phyloP scores from a whole-genome alignment of 2,113 vertebrate genomes.

The Thunnus maccoyii region DNA sequence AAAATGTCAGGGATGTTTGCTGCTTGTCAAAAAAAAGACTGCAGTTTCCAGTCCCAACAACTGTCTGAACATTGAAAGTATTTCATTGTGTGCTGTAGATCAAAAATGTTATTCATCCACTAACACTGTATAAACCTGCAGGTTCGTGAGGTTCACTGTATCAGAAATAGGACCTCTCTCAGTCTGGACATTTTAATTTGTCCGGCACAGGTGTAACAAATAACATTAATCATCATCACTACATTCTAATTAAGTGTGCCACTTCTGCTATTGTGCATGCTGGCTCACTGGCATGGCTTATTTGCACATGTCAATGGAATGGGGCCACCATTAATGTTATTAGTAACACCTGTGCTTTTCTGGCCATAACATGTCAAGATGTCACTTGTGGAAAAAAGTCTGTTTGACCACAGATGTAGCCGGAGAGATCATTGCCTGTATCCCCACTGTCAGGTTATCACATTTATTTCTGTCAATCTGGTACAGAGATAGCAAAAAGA shows the following conservation, averaged over 20 bases:
- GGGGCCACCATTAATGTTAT: neutral
- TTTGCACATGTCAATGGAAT: neutral
- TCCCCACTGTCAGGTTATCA: no score
- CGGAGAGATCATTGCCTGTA: no score
- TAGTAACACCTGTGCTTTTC: neutral
- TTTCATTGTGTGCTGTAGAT: neutral
- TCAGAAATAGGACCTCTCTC: neutral
- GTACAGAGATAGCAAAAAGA: no score
- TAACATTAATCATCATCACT: neutral
- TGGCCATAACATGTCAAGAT: neutral
- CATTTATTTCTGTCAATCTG: no score
- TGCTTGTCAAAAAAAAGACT: neutral
- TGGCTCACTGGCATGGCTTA: no score
- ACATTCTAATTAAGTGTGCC: neutral
- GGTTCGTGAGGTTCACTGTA: no score
- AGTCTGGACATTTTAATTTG: neutral
- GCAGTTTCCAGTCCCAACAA: neutral
- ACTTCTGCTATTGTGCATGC: neutral
- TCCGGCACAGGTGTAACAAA: neutral
- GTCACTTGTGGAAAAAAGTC: neutral
- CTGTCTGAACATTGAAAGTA: neutral
- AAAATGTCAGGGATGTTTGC: constrained; percentile 3
- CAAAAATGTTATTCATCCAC: neutral
- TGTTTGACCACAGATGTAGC: neutral
- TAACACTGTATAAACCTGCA: neutral